Percentiles rank a stretch among this genome's conserved stretches.
Evolutionary conservation across 2,888 invertebrate genomes (phyloP).

Genomic region (Marasmarcha lunaedactyla): DNA sequence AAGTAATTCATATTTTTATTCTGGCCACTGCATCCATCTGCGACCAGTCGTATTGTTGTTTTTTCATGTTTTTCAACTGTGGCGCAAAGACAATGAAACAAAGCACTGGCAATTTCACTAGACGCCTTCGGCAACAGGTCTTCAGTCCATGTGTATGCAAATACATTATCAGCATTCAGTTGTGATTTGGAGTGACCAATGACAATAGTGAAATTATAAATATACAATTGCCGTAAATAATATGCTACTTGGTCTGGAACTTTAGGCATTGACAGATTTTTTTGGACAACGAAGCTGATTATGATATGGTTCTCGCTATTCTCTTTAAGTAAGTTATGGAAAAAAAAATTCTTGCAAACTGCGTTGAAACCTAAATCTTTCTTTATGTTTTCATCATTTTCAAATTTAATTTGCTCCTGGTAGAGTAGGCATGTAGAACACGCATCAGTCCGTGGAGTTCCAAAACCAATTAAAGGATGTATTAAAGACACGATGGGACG

Average conservation of each 20-base stretch:
- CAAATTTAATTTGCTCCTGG: neutral
- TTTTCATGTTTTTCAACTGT: neutral
- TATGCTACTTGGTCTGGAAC: constrained; percentile 1
- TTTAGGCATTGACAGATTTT: neutral
- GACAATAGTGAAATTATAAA: neutral
- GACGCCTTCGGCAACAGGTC: constrained; percentile 5
- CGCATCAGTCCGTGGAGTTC: no score
- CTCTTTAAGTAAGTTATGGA: neutral
- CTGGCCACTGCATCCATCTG: constrained; percentile 9
- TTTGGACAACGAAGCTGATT: constrained; percentile 2
- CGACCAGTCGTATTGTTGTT: constrained; percentile 9
- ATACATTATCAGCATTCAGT: constrained; percentile 8
- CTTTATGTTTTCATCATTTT: neutral
- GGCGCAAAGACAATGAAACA: constrained; percentile 2
- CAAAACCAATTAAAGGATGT: no score
- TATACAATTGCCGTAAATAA: neutral
- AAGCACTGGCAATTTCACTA: constrained; percentile 10
- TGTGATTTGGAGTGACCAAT: neutral
- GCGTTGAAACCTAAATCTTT: neutral
- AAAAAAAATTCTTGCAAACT: neutral
- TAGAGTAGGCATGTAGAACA: neutral
- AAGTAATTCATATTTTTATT: constrained; percentile 8
- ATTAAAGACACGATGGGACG: no score
- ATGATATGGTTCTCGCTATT: neutral
- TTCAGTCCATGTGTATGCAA: constrained; percentile 12